These are phyloP conservation scores for Eristalis tenax DNA, from an alignment of 2,888 invertebrate species.

Conservation along the genomic window DNA sequence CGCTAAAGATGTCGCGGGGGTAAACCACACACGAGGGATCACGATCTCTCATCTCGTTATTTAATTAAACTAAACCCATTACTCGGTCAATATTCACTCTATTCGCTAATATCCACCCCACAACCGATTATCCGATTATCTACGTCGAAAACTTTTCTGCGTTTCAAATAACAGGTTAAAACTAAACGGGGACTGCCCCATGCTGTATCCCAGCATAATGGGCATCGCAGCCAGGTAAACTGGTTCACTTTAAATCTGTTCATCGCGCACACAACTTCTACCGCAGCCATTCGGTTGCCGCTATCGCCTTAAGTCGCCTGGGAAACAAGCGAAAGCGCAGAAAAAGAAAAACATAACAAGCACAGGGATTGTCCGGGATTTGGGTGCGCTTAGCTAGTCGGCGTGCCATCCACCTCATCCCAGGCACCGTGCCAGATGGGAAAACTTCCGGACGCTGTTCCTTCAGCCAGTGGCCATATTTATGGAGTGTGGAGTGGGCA, in stretches of 20 bases:
- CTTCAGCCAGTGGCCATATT: not conserved
- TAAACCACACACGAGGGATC: too few species aligned
- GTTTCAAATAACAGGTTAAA: not conserved
- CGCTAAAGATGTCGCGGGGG: too few species aligned
- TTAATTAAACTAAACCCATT: not conserved
- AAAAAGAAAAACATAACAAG: not conserved
- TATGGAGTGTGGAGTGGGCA: not conserved
- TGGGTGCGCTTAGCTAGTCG: constrained; percentile 9
- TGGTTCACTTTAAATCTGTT: not conserved
- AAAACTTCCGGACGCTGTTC: not conserved
- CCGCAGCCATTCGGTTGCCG: not conserved
- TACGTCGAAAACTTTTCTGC: not conserved
- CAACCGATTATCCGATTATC: not conserved
- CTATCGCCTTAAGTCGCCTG: constrained; percentile 2
- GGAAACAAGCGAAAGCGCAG: not conserved
- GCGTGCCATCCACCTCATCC: not conserved
- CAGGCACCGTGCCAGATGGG: not conserved
- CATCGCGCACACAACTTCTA: constrained; percentile 8
- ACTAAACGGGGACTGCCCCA: not conserved
- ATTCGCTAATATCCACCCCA: not conserved
- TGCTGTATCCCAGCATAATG: not conserved
- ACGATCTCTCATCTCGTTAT: too few species aligned
- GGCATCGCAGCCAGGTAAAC: constrained; percentile 8
- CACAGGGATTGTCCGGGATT: not conserved
- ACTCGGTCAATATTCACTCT: not conserved